Evolutionary conservation across 2,797 vertebrate species (phyloP).

Genomic region (Malurus splendens): DNA sequence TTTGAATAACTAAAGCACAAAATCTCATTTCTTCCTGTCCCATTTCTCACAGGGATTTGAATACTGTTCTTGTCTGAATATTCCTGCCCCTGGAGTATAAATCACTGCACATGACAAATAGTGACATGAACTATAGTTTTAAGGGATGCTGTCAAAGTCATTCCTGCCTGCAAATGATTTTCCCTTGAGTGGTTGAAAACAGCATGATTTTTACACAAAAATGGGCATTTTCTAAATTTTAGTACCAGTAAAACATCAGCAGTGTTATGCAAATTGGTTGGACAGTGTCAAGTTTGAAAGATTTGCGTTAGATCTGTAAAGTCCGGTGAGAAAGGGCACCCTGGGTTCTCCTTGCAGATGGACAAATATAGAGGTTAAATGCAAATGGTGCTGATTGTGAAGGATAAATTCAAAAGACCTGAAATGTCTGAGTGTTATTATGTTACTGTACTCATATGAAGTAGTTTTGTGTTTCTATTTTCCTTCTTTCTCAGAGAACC

Average conservation of each 20-base stretch:
- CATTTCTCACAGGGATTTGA: not conserved
- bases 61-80: not conserved
- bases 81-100: not conserved
- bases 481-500: not conserved
- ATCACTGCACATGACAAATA: not conserved
- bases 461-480: not conserved
- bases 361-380: not conserved
- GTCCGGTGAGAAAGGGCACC: not conserved
- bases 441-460: not conserved
- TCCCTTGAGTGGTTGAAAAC: constrained; percentile 3
- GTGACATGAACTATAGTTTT: constrained; percentile 3
- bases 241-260: not conserved
- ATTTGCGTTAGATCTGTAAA: not conserved
- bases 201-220: not conserved
- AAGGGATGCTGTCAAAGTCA: constrained; percentile 4
- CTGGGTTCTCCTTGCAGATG: not conserved
- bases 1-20: not conserved
- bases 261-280: not conserved
- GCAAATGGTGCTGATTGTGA: not conserved
- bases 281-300: not conserved
- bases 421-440: not conserved
- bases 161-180: constrained; percentile 17
- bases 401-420: not conserved
- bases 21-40: not conserved
- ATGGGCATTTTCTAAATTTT: not conserved